Percentiles rank a stretch among this genome's conserved stretches.
Evolutionary conservation across 2,113 vertebrate species (phyloP).

Genomic region (Thymallus thymallus): DNA sequence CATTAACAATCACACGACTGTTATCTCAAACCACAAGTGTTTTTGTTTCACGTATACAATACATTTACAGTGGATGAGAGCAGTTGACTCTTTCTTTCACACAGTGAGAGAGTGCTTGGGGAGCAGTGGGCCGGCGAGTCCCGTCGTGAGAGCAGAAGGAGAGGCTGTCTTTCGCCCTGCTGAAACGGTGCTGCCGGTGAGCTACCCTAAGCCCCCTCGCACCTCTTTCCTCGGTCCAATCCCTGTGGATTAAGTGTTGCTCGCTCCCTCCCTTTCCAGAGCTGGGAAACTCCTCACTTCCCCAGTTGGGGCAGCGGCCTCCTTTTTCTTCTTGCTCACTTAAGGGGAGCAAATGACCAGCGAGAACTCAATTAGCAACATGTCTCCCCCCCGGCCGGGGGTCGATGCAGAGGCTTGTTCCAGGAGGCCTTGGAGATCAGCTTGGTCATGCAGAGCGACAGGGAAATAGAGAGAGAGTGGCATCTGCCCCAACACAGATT

Average conservation of each 20-base stretch:
- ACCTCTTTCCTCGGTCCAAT: conserved; percentile 14
- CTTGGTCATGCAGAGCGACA: conserved; percentile 52
- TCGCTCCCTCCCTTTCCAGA: conserved; percentile 55
- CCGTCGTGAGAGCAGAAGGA: conserved; percentile 37
- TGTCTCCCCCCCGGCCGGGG: conserved; percentile 52
- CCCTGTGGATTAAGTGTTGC: conserved; percentile 68
- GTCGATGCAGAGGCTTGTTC: conserved; percentile 46
- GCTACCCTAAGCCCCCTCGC: conserved; percentile 7
- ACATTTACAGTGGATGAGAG: background rate
- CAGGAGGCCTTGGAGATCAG: conserved; percentile 34
- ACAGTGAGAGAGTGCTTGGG: conserved; percentile 43
- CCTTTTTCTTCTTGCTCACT: conserved; percentile 83
- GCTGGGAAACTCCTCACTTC: conserved; percentile 53
- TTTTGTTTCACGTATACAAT: background rate
- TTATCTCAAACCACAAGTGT: background rate
- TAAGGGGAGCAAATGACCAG: conserved; percentile 80
- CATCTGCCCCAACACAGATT: conserved; percentile 80
- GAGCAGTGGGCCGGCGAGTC: conserved; percentile 35
- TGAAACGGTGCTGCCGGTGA: conserved; percentile 30
- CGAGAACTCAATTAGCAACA: conserved; percentile 83
- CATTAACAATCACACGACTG: too few species aligned
- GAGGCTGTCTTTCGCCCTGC: conserved; percentile 36
- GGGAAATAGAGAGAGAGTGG: conserved; percentile 52
- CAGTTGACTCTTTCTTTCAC: conserved; percentile 31
- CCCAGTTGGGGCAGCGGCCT: conserved; percentile 68